Percentiles rank a stretch among this genome's conserved stretches.
phyloP scores from a whole-genome alignment of 2,797 vertebrate species.

The Crenichthys baileyi region DNA sequence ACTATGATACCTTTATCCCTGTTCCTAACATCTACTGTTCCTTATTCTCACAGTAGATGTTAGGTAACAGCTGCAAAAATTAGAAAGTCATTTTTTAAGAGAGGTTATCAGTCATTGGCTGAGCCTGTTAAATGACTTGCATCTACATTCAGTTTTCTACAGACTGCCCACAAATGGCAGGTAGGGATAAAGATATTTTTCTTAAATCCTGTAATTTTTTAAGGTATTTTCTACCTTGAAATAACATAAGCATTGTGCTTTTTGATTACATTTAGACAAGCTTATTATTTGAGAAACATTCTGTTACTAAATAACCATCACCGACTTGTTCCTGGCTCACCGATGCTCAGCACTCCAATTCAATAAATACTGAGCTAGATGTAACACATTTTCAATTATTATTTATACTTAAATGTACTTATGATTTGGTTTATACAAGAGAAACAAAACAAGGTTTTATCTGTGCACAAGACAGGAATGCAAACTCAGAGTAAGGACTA shows the following conservation, averaged over 20 bases:
- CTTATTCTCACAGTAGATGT: neutral
- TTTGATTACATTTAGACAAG: neutral
- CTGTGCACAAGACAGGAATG: neutral
- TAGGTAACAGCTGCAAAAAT: neutral
- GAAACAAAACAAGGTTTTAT: neutral
- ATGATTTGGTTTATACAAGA: neutral
- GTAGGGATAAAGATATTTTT: neutral
- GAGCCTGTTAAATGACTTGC: neutral
- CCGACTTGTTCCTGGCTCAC: no score
- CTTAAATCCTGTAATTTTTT: neutral
- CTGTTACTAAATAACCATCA: no score
- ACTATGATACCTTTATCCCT: neutral
- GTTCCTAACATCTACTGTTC: neutral
- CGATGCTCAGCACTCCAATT: no score
- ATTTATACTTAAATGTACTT: neutral
- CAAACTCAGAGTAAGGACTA: neutral
- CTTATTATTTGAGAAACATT: no score
- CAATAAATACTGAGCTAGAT: neutral
- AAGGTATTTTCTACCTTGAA: neutral
- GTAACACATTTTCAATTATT: neutral
- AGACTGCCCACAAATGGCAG: neutral
- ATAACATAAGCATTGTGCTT: neutral
- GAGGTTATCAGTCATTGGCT: neutral
- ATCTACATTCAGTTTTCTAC: neutral
- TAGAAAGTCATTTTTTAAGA: neutral